Evolutionary conservation across 2,888 invertebrate genomes (phyloP), one percentile per base, ranked within the genome.

Genomic region (Argynnis bischoffii): DNA sequence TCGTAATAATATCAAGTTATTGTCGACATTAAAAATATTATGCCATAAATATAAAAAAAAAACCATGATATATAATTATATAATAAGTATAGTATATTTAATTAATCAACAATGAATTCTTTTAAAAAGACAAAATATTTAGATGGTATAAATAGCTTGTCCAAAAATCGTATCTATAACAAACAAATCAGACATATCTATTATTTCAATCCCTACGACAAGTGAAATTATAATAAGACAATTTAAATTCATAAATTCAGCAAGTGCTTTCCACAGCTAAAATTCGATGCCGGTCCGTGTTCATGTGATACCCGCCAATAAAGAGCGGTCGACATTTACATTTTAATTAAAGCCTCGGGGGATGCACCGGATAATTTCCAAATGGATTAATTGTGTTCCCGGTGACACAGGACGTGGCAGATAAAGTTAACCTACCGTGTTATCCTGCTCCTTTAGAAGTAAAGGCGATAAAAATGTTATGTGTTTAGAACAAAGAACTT

Each of bases 271-370:
- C 54, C 67, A 68, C 55, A 50, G 63, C 69, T 69, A 72, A 72
- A 76, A 76, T 73, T 73, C 66, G 63, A 71, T 68, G 76, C 63
- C 75, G 71, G 69, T 67, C 72, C 75, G 72, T 72, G 74, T 72
- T 72, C 70, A 67, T 64, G 72, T 72, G 73, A 74, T 75, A 78
- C 75, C 74, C 72, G 73, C 66, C 74, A 69, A 66, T 73, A 72
- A 72, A 75, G 74, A 74, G 75, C 72, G 72, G 69, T 71, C 78
- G 73, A 77, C 81, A 88, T 88, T 88, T 86, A 84, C 87, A 88
- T 88, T 87, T 88, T 85, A 87, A 88, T 88, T 86, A 85, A 81
- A 81, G 79, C 86, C 85, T 72, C 69, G 69, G 82, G 81, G 84
- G 77, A 78, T 84, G 86, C 86, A 83, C 85, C 81, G 85, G 82